Base-by-base conservation (phyloP, 2,797 vertebrate species). In the Atherinosoma microstoma region DNA sequence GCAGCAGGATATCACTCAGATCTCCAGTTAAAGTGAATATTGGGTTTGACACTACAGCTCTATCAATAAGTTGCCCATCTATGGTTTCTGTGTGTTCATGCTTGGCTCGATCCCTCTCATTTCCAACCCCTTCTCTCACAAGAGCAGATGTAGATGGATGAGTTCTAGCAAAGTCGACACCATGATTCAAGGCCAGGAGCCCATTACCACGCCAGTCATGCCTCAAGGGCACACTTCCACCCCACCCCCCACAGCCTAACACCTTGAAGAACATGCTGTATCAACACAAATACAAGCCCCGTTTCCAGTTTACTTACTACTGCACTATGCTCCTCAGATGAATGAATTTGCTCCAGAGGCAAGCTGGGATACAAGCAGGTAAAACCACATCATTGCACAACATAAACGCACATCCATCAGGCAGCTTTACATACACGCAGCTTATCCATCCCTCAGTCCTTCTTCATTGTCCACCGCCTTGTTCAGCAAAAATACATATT, bases 171-270 rank as follows among this genome's bases (percentile, higher is more conserved):
- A 80, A 83, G 78, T 79, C 22, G 27, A 83, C 79, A 83, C 45
- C 58, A 11, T 2, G 5, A 87, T 54, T 64, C 38, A 53, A 77
- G 70, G 71, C 76, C 76, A 76, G 63, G 47, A 84, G 68, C 79
- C 73, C 64, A 91, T 92, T 92, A 91, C 62, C 73, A 89, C 60
- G 1, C 84, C 42, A 81, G 87, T 90, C 91, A 92, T 88, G 89
- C 72, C 76, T 92, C 91, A 94, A 94, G 85, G 91, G 69, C 79
- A 5, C 35, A 64, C 77, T 36, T 29, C 71, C 35, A 24, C 24
- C 24, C 2, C 47, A 49, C 68, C 24, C 69, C 53, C 63, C 42
- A 64, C 75, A 72, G 51, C 67, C 40, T 47, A 36, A 60, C 49
- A 72, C 57, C 61, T 57, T 6, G 1, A 58, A 84, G 67, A 80